Base-by-base conservation (phyloP, 2,888 invertebrate species). In the Hecatera dysodea region DNA sequence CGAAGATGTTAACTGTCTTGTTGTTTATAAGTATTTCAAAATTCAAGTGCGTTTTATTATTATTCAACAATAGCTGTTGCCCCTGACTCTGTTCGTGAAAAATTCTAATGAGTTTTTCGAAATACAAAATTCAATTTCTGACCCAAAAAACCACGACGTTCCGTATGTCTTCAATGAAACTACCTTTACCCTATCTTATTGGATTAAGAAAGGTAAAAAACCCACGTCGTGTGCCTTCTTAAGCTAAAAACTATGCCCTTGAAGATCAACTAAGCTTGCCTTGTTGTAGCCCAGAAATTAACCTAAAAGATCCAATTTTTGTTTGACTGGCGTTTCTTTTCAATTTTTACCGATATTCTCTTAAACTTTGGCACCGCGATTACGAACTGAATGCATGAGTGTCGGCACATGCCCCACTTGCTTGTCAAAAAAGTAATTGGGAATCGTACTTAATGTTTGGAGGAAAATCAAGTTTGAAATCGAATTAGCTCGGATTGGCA, bases 351-450 rank as follows among this genome's bases (percentile, higher is more conserved):
- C 67, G 67, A 50, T 62, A 67, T 62, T 70, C 81, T 64, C 72
- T 68, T 66, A 66, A 72, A 65, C 74, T 79, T 75, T 66, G 67
- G 66, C 72, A 81, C 69, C 12, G 48, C 55, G 52, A 71, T 81
- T 74, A 71, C 70, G 59, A 52, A 12, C 29, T 63, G 60, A 61
- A 57, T 63, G 60, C 62, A 71, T 57, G 70, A 67, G 65, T 60
- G 69, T 60, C 66, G 44, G 33, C 48, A 72, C 60, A 59, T 69
- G 71, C 19, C 59, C 66, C 67, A 72, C 70, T 70, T 63, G 59
- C 39, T 53, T 69, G 78, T 78, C 77, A 71, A 80, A 83, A n/a
- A 82, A 64, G 72, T 70, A 83, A 81, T 83, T 83, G 82, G 72
- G 48, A 81, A 68, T 72, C 71, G 57, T 65, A n/a, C n/a, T n/a